Evolutionary conservation across 1,140 invertebrate genomes (phyloP).

Genomic region (Maniola jurtina): DNA sequence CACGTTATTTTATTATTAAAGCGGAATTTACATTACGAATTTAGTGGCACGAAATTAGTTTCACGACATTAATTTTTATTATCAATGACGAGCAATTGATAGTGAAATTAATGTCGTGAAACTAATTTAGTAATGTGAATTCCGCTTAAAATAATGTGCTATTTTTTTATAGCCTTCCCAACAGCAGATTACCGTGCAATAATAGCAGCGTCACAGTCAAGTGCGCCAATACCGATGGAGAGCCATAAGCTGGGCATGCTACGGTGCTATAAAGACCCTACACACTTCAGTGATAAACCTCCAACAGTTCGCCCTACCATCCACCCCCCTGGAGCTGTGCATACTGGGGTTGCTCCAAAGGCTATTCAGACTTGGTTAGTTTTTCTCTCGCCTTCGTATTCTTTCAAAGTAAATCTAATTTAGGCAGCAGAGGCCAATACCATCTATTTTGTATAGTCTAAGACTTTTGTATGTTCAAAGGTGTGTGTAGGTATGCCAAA

Average conservation of each 20-base stretch:
- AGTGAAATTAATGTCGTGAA: too few species aligned
- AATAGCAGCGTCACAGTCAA: constrained; percentile 62
- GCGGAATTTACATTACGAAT: too few species aligned
- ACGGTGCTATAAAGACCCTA: constrained; percentile 66
- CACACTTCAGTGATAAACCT: constrained; percentile 56
- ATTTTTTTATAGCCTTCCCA: constrained; percentile 53
- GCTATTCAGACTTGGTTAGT: constrained; percentile 65
- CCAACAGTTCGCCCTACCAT: constrained; percentile 58
- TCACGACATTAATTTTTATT: too few species aligned
- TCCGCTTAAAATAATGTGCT: background rate
- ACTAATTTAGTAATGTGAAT: too few species aligned
- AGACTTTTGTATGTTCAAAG: too few species aligned
- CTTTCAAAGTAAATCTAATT: too few species aligned
- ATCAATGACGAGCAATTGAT: too few species aligned
- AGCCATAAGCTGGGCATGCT: constrained; percentile 57
- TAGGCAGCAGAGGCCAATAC: too few species aligned
- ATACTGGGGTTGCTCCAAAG: constrained; percentile 63
- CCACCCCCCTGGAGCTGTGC: constrained; percentile 49
- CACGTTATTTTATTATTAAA: too few species aligned
- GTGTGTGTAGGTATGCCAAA: too few species aligned
- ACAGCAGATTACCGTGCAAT: constrained; percentile 59
- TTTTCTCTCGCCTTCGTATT: background rate
- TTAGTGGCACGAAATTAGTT: too few species aligned
- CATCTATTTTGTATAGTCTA: too few species aligned
- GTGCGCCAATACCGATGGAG: constrained; percentile 61